phyloP scores from a whole-genome alignment of 1,140 invertebrate species.

The Papilio machaon region DNA sequence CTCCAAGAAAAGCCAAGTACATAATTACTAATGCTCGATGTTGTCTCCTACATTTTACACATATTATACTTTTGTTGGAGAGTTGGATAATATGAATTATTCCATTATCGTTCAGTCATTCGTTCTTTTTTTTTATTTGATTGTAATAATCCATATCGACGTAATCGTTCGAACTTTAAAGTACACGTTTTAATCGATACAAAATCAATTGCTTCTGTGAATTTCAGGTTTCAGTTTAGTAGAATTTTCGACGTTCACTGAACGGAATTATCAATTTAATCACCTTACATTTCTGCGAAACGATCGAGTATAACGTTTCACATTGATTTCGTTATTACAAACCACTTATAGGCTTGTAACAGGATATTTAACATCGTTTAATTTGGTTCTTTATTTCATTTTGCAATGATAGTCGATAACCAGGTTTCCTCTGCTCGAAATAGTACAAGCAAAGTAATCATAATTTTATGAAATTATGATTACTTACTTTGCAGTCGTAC shows the following conservation, averaged over 20 bases:
- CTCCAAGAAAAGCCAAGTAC: not conserved
- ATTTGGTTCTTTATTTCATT: not conserved
- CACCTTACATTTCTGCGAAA: conserved; percentile 31
- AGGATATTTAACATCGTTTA: not conserved
- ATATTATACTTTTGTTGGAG: not conserved
- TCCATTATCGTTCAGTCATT: no score
- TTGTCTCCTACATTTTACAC: not conserved
- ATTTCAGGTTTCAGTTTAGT: conserved; percentile 14
- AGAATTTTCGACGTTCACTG: conserved; percentile 24
- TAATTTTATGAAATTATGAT: no score
- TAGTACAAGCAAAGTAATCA: not conserved
- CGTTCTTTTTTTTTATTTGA: no score
- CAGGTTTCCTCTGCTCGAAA: not conserved
- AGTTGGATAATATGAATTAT: no score
- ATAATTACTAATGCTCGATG: not conserved
- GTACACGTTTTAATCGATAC: not conserved
- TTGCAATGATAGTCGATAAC: not conserved
- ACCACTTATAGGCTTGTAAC: conserved; percentile 12
- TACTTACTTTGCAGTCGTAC: no score
- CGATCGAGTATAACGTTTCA: not conserved
- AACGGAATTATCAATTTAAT: conserved; percentile 28
- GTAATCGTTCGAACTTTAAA: not conserved
- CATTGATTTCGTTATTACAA: conserved; percentile 25
- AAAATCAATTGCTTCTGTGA: conserved; percentile 22
- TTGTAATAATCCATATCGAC: not conserved